Base-by-base conservation (phyloP, 2,888 invertebrate species). In the Xestia c-nigrum region DNA sequence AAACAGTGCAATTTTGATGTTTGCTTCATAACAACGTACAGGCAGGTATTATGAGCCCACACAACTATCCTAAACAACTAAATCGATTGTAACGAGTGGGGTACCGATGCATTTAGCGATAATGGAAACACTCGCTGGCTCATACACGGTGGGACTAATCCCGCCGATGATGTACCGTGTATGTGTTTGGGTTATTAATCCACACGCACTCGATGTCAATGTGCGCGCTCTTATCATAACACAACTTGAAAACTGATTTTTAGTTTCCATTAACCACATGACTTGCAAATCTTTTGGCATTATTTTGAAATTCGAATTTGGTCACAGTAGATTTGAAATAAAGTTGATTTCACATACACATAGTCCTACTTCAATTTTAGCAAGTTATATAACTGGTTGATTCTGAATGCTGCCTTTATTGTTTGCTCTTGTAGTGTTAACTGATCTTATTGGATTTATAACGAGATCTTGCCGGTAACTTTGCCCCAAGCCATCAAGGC, bases 371-470 rank as follows among this genome's bases (percentile, higher is more conserved):
- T 7, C 7, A 59, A 19, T 59, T 59, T 31, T 7, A 31, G 2
- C 6, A 24, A 57, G n/a, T n/a, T 24, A 14, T 24, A 57, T 14
- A 24, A 57, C 57, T 57, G 0, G 1, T 24, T 24, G 57, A 31
- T 16, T 16, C 16, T 31, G 57, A 59, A 31, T 57, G n/a, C 55
- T 59, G 16, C 7, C 24, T 57, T 24, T 57, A 14, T 24, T 57
- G 63, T 40, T 63, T 40, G 63, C 12, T 50, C n/a, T 70, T 61
- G n/a, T 43, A 46, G 21, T 66, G 75, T 24, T 66, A 75, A 57
- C 70, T 57, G 81, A 81, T 81, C 81, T 70, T 21, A 40, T 80
- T 74, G 75, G 55, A 67, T 81, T 70, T 80, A 63, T 75, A 81
- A 80, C 47, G 43, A 70, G 74, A 75, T 61, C 38, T 61, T 46